These are phyloP conservation scores for Tetramorium alpestre DNA, from an alignment of 1,140 invertebrate genomes.

Conservation along the genomic window DNA sequence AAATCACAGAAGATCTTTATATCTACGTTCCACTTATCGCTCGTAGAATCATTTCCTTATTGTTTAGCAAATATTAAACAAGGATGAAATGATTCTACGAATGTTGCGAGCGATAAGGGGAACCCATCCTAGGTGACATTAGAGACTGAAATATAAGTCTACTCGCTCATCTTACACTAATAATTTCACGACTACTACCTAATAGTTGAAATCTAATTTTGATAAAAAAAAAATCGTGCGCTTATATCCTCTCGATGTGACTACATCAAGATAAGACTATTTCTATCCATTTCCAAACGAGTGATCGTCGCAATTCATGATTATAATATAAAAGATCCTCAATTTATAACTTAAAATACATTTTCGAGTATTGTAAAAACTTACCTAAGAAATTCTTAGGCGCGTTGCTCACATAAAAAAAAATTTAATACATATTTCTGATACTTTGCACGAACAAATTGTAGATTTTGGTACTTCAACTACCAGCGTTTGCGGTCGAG, in stretches of 20 bases:
- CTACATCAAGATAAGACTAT: neutral
- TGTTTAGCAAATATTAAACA: too few species aligned
- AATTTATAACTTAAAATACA: slow-evolving; percentile 12
- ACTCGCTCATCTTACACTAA: too few species aligned
- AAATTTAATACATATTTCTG: neutral
- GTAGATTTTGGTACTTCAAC: neutral
- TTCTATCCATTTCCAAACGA: slow-evolving; percentile 3
- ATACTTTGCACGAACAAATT: neutral
- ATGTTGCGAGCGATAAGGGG: too few species aligned
- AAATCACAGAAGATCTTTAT: too few species aligned
- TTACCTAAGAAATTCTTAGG: neutral
- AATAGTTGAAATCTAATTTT: neutral
- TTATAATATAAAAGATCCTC: neutral
- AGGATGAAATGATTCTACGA: too few species aligned
- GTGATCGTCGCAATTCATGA: neutral
- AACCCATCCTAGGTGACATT: too few species aligned
- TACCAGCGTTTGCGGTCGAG: neutral
- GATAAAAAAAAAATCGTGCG: neutral
- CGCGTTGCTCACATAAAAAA: neutral
- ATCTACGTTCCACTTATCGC: too few species aligned
- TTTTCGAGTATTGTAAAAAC: neutral
- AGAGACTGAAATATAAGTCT: too few species aligned
- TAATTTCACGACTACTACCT: too few species aligned
- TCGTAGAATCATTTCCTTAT: too few species aligned
- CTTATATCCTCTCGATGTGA: neutral